Percentiles rank a stretch among this genome's conserved stretches.
Evolutionary conservation across 92 coral and sea anemone species (phyloP).

Genomic region (Desmophyllum pertusum): DNA sequence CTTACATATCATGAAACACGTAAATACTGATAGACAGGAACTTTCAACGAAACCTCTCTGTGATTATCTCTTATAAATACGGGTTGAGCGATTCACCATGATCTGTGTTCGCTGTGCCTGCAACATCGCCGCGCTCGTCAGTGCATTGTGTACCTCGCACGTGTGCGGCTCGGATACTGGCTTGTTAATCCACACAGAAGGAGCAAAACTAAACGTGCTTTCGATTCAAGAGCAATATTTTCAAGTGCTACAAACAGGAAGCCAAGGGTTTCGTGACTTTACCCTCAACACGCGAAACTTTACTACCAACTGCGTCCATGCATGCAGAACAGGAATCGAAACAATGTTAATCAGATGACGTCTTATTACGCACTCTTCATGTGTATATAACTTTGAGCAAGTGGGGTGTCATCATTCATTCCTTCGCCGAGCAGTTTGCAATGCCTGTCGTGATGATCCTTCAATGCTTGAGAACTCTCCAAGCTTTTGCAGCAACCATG

Average conservation of each 20-base stretch:
- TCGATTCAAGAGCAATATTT: conserved; percentile 3
- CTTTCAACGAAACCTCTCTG: background rate
- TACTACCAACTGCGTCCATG: background rate
- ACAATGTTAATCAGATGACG: conserved; percentile 23
- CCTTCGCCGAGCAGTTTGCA: background rate
- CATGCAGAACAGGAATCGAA: background rate
- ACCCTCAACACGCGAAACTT: background rate
- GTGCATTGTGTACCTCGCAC: background rate
- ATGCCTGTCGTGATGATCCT: background rate
- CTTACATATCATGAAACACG: background rate
- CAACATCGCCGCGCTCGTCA: background rate
- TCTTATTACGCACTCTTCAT: background rate
- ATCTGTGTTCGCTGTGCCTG: background rate
- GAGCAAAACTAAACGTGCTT: background rate
- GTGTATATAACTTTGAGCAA: background rate
- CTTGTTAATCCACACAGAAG: background rate
- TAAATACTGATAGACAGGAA: background rate
- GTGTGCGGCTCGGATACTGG: background rate
- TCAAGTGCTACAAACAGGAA: conserved; percentile 29
- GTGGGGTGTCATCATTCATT: background rate
- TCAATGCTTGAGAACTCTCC: background rate
- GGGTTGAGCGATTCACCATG: background rate
- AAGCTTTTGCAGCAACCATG: background rate
- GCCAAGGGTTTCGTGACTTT: conserved; percentile 14
- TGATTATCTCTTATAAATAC: background rate